Base-by-base conservation (phyloP, 2,888 invertebrate species). In the Patella depressa region DNA sequence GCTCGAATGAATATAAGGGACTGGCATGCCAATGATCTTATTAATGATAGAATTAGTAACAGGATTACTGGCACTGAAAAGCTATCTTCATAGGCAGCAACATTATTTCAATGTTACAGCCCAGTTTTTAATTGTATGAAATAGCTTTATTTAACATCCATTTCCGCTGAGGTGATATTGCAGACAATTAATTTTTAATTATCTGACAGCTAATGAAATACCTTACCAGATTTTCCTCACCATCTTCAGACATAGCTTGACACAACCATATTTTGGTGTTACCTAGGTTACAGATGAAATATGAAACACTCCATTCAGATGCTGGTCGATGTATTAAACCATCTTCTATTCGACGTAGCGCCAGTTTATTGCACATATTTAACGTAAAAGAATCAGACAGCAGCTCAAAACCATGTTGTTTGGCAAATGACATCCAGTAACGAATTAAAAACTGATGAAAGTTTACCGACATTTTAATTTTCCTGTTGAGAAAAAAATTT, bases 401-500 rank as follows among this genome's bases (percentile, higher is more conserved):
- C 74, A 91, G 85, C 75, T 90, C 89, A 3, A 87, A 85, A 7
- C 98, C 98, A 80, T 96, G 94, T 90, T 98, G 97, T 93, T 96
- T 95, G 0, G 98, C 96, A 86, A 97, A 98, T 0, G 98, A 98
- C 94, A 98, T 98, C 99, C 98, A 99, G 93, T 99, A 99, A 90
- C 95, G 96, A 12, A 97, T 92, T 82, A 93, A 91, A 85, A 93
- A 93, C 85, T 96, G 95, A 88, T 98, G 98, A 75, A 98, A 93
- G 0, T 96, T 96, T 87, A 98, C 94, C 9, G 96, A 95, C 5
- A 98, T 93, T 89, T 97, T 95, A 55, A 98, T 94, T 87, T 95
- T 95, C 84, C 96, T 95, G 90, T 2, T 78, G 55, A 55, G 24
- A 57, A 19, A 15, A 34, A 53, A 73, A 71, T n/a, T 9, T 45